Percentiles rank a stretch among this genome's conserved stretches.
Evolutionary conservation across 2,888 invertebrate genomes (phyloP).

Genomic region (Agriopis aurantiaria): DNA sequence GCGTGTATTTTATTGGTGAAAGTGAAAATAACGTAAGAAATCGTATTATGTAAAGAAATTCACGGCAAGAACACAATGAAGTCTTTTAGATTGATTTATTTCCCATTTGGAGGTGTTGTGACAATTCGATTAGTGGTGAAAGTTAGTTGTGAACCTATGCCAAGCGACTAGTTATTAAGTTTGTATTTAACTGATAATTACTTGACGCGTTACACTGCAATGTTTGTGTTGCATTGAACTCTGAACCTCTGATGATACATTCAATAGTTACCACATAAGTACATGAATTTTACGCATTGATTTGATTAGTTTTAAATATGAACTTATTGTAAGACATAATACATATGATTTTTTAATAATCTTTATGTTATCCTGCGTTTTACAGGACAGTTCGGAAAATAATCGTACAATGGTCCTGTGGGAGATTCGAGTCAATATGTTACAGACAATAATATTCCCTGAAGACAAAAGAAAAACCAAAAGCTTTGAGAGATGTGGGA

Average conservation of each 20-base stretch:
- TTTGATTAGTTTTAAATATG: too few species aligned
- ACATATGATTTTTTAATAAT: too few species aligned
- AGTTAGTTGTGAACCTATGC: conserved; percentile 8
- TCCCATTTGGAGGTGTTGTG: conserved; percentile 25
- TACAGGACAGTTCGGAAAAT: too few species aligned
- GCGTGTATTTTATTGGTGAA: conserved; percentile 42
- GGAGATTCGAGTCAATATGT: background rate
- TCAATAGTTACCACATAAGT: too few species aligned
- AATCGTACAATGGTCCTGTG: too few species aligned
- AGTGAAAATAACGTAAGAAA: conserved; percentile 47
- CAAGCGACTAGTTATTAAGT: conserved; percentile 9
- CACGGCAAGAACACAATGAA: conserved; percentile 40
- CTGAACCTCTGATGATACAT: background rate
- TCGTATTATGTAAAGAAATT: conserved; percentile 43
- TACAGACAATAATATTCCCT: background rate
- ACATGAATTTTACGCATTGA: too few species aligned
- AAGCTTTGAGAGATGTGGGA: background rate
- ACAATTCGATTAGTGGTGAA: conserved; percentile 32
- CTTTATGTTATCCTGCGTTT: too few species aligned
- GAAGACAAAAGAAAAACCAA: background rate
- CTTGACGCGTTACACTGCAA: background rate
- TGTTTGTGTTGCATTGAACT: conserved; percentile 1
- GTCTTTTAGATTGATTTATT: conserved; percentile 42
- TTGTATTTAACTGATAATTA: background rate
- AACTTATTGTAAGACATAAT: too few species aligned